phyloP scores from a whole-genome alignment of 1,140 invertebrate genomes.

The Caenorhabditis tropicalis region DNA sequence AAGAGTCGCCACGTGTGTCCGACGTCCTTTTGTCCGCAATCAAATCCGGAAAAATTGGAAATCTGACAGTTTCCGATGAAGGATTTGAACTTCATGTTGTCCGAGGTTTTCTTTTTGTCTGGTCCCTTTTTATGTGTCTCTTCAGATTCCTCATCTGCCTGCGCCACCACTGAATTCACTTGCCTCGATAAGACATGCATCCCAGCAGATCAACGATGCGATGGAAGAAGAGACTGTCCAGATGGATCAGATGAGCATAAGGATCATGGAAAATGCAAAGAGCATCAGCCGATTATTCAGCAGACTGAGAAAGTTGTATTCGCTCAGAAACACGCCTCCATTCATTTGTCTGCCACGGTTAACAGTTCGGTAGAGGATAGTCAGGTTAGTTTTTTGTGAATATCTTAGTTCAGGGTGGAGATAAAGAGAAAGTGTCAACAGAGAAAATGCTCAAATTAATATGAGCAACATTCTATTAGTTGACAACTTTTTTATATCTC shows the following conservation, averaged over 20 bases:
- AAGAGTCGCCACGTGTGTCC: slow-evolving; percentile 43
- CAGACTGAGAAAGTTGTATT: slow-evolving; percentile 47
- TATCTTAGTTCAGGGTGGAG: not conserved
- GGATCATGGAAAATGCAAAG: slow-evolving; percentile 45
- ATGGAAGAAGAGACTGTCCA: slow-evolving; percentile 80
- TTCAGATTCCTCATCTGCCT: slow-evolving; percentile 33
- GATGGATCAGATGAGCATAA: slow-evolving; percentile 83
- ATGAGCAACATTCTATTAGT: too few species aligned
- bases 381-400: slow-evolving; percentile 6
- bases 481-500: too few species aligned
- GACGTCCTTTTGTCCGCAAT: slow-evolving; percentile 45
- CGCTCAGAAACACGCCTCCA: slow-evolving; percentile 48
- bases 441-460: too few species aligned
- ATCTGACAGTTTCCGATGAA: slow-evolving; percentile 51
- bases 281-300: slow-evolving; percentile 54
- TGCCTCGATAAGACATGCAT: slow-evolving; percentile 48
- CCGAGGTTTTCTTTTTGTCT: too few species aligned
- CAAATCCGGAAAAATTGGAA: slow-evolving; percentile 53
- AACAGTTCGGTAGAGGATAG: slow-evolving; percentile 47
- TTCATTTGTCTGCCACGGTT: slow-evolving; percentile 54
- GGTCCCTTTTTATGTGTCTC: not conserved
- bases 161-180: slow-evolving; percentile 17
- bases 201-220: slow-evolving; percentile 74
- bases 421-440: not conserved
- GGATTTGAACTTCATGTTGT: slow-evolving; percentile 57